Conservation (phyloP, 2,888 invertebrate genomes). For the Rhyacophila evoluta region DNA sequence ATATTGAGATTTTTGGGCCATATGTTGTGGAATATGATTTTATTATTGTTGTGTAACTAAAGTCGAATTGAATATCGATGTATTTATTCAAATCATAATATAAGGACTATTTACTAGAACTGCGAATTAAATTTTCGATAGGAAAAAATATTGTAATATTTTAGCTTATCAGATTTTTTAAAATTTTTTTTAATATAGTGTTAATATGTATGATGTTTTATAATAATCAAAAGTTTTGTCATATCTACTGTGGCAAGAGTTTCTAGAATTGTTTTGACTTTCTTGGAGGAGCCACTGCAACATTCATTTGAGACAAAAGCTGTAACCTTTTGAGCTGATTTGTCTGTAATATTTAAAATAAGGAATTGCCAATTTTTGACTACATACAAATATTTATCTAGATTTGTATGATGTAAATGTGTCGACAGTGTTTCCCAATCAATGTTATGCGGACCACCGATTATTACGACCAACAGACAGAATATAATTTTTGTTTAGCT, state of each 20-base stretch:
- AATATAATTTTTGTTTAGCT: background rate
- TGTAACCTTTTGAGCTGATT: background rate
- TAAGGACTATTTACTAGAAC: background rate
- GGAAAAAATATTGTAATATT: conserved; percentile 13
- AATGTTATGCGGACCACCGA: background rate
- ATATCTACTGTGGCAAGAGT: background rate
- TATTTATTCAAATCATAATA: background rate
- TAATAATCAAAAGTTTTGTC: background rate
- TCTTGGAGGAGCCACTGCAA: too few relatives aligned
- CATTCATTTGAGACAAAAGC: too few relatives aligned
- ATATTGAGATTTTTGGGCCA: background rate
- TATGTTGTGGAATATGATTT: background rate
- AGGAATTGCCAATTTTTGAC: background rate
- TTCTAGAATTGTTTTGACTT: background rate
- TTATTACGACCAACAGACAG: background rate
- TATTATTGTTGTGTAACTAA: conserved; percentile 18
- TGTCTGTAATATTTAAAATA: background rate
- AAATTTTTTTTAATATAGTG: conserved; percentile 10
- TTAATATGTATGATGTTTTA: conserved; percentile 11
- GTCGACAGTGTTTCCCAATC: background rate
- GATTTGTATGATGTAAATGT: background rate
- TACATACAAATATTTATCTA: too few relatives aligned
- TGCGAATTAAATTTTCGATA: conserved; percentile 4
- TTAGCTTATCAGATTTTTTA: background rate
- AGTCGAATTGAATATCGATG: background rate